Percentiles rank a stretch among this genome's conserved stretches.
Evolutionary conservation across 2,797 vertebrate species (phyloP).

Genomic region (Zalophus californianus): DNA sequence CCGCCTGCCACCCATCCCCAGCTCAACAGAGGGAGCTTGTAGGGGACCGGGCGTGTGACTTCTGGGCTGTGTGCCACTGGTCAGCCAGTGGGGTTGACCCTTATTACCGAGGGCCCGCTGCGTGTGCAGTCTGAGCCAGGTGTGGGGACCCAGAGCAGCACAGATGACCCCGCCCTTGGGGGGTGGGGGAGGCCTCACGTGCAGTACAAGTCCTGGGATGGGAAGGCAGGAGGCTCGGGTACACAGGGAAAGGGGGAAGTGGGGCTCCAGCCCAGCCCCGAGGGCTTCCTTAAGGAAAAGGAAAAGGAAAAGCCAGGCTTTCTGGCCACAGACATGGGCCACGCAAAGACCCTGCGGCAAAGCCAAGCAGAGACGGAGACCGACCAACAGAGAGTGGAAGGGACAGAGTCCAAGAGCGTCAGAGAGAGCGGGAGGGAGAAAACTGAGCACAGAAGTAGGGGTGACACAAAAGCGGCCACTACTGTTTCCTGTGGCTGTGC

Average conservation of each 20-base stretch:
- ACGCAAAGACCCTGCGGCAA: neutral
- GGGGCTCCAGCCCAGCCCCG: neutral
- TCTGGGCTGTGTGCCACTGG: neutral
- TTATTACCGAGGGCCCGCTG: neutral
- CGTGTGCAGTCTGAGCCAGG: neutral
- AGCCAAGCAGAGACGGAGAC: neutral
- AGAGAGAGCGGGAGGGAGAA: neutral
- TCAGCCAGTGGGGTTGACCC: neutral
- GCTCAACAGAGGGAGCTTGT: neutral
- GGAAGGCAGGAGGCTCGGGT: neutral
- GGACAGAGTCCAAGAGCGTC: neutral
- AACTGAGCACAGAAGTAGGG: neutral
- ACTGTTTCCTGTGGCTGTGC: neutral
- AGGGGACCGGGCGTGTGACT: fast-evolving
- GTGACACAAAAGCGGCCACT: fast-evolving
- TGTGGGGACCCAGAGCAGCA: neutral
- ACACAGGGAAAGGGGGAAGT: fast-evolving
- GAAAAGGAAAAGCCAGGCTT: neutral
- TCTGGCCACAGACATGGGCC: neutral
- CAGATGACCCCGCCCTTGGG: neutral
- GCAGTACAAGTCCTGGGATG: neutral
- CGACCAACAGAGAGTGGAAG: neutral
- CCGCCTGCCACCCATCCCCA: neutral
- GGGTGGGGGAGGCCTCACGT: fast-evolving
- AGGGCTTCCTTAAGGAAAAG: neutral